Conservation (phyloP, 2,888 invertebrate species). For the Listrodromus nycthemerus region DNA sequence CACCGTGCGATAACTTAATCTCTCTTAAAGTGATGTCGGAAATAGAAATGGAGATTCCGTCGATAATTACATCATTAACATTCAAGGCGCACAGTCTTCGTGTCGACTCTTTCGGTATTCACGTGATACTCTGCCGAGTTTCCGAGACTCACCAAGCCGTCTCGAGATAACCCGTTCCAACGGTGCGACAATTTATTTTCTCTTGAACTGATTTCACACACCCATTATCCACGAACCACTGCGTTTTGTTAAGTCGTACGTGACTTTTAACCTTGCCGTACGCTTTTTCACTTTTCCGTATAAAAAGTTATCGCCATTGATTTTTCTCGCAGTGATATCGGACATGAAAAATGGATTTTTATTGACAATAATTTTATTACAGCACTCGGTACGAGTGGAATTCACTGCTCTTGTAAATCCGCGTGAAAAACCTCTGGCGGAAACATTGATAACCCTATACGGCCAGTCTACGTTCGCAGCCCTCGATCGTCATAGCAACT, state of each 20-base stretch:
- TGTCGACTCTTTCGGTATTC: too few relatives aligned
- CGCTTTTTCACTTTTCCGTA: too few relatives aligned
- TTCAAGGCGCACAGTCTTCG: too few relatives aligned
- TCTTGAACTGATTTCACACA: background rate
- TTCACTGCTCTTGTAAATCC: background rate
- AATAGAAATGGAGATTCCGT: too few relatives aligned
- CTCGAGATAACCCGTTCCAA: background rate
- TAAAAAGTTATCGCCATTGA: too few relatives aligned
- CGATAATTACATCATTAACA: too few relatives aligned
- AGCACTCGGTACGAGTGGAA: background rate
- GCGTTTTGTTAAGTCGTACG: too few relatives aligned
- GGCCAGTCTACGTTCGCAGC: conserved; percentile 12
- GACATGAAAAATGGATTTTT: background rate
- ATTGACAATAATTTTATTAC: background rate
- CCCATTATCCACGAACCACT: too few relatives aligned
- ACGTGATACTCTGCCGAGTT: too few relatives aligned
- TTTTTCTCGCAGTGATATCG: background rate
- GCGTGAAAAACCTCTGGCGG: conserved; percentile 17
- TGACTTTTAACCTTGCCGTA: too few relatives aligned
- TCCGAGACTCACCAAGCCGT: background rate
- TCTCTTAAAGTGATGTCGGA: background rate
- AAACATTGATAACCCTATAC: conserved; percentile 19
- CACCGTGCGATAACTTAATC: background rate
- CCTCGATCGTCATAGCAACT: conserved; percentile 12
- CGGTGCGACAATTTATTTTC: background rate